Conservation (phyloP, 2,113 vertebrate species). For the Ceratotherium simum region DNA sequence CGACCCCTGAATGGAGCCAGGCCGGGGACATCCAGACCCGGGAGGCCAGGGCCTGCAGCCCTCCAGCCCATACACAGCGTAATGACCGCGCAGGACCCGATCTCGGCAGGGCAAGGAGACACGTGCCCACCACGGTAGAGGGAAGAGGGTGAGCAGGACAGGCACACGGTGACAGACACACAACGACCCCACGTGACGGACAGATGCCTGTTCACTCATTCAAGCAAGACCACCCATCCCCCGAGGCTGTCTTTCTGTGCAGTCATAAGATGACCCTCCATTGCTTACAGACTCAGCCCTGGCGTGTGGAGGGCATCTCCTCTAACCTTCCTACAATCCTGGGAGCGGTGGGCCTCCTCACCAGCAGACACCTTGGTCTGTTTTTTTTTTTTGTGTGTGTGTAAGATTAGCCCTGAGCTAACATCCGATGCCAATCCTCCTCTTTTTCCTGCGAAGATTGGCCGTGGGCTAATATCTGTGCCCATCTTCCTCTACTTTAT, state of each 20-base stretch:
- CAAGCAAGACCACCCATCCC: not conserved
- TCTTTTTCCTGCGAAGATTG: too few relatives aligned
- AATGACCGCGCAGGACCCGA: fast-evolving
- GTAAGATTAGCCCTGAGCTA: too few relatives aligned
- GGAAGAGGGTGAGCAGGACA: not conserved
- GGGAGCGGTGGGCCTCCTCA: not conserved
- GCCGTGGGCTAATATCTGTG: too few relatives aligned
- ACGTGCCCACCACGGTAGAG: fast-evolving
- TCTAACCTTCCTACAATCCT: not conserved
- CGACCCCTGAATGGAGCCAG: not conserved
- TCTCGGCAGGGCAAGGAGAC: fast-evolving
- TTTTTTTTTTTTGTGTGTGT: too few relatives aligned
- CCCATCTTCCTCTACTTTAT: too few relatives aligned
- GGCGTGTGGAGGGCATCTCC: not conserved
- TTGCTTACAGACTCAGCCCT: not conserved
- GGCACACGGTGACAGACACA: not conserved
- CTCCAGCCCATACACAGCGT: fast-evolving
- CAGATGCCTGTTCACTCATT: not conserved
- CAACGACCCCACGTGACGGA: not conserved
- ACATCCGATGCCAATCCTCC: too few relatives aligned
- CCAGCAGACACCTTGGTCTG: not conserved
- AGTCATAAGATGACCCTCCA: not conserved
- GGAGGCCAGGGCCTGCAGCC: not conserved
- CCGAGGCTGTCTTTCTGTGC: fast-evolving
- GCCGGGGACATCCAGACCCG: not conserved